Base-by-base conservation (phyloP, 1,140 invertebrate genomes). In the Apis dorsata region DNA sequence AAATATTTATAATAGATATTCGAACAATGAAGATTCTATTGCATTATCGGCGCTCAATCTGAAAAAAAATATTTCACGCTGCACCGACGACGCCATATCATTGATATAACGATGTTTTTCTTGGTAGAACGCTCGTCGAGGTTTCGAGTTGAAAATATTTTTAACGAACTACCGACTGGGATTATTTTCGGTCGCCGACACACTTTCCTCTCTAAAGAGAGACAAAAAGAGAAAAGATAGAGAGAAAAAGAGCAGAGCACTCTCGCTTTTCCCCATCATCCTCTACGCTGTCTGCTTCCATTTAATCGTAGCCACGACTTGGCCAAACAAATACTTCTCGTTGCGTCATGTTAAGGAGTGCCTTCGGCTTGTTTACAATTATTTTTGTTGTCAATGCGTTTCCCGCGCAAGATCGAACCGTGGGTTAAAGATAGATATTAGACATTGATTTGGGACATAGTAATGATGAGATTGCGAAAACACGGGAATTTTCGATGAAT, bases 141-240 rank as follows among this genome's bases (percentile, higher is more conserved):
- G 8, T 51, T 49, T 24, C 51, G 49, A 60, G 51, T 80, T 55
- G 70, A 65, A 80, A 73, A 65, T 74, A 74, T 80, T 80, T 80
- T 74, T 72, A 80, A 80, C 79, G 51, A 80, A 73, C 78, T 69
- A 28, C 24, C 65, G 49, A 11, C 59, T 11, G 15, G 1, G 79
- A 80, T 80, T 80, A 80, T 80, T 80, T 74, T 80, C 79, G 71
- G 68, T 80, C 79, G 59, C 70, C 63, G 79, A 80, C 79, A 80
- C 79, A 80, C 70, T 80, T 80, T 74, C 21, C 51, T 51, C 49
- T 24, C 28, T 12, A 24, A n/a, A 12, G 65, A 21, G 28, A 9
- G 15, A 19, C 34, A 10, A 10, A 17, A 19, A 13, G 44, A 12
- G 9, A 13, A 11, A 24, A 34, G 60, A 73, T 59, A 62, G 53